phyloP scores from a whole-genome alignment of 2,113 vertebrate genomes.

The Aphelocoma coerulescens region DNA sequence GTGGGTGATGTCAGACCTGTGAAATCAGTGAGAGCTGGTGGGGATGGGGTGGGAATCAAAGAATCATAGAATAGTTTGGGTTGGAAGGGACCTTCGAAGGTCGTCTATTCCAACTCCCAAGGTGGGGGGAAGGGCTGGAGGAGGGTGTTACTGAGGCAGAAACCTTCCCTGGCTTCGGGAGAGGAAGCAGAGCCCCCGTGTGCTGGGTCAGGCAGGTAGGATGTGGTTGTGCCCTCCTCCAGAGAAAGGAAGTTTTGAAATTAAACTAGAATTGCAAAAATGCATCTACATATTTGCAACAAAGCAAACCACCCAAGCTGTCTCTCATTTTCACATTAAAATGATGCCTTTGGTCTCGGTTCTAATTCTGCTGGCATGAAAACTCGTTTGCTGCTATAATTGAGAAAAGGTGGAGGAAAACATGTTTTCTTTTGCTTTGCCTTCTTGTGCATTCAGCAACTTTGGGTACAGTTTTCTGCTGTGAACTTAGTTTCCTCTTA shows the following conservation, averaged over 20 bases:
- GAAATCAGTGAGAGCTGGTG: background rate
- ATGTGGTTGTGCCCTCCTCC: background rate
- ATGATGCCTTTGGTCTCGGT: background rate
- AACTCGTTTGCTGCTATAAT: background rate
- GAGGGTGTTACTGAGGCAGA: background rate
- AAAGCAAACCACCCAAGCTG: background rate
- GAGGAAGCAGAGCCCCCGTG: fast-evolving
- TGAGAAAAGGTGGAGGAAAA: background rate
- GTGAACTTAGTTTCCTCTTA: background rate
- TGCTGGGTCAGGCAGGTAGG: background rate
- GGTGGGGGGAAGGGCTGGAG: background rate
- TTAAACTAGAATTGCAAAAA: background rate
- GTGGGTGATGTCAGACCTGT: background rate
- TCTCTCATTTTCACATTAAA: background rate
- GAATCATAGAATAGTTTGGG: background rate
- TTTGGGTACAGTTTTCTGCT: background rate
- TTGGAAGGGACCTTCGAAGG: background rate
- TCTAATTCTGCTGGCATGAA: background rate
- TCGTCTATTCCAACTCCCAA: background rate
- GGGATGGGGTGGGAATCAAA: background rate
- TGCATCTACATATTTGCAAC: background rate
- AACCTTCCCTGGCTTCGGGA: background rate
- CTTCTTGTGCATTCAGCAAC: background rate
- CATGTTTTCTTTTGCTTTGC: background rate
- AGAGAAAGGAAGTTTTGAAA: background rate